Base-by-base conservation (phyloP, 2,797 vertebrate species). In the Muraenolepis orangiensis region DNA sequence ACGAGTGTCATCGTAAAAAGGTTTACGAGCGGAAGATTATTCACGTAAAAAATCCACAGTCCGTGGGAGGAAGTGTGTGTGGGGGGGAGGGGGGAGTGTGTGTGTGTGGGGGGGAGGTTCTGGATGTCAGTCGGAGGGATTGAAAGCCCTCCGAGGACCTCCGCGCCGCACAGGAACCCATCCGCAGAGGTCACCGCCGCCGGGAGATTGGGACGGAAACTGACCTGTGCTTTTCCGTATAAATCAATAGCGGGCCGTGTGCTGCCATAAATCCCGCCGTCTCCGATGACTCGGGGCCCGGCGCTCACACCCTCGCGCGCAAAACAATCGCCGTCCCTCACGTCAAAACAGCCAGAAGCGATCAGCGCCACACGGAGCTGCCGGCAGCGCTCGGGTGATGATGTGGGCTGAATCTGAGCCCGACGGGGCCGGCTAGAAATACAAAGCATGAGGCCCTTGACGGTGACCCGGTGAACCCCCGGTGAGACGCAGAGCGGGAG, bases 341-440 rank as follows among this genome's bases (percentile, higher is more conserved):
- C 85, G 86, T 91, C 91, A 91, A 87, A 90, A 87, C 90, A 91
- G 88, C 84, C 84, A 83, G 86, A 86, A 88, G 87, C 87, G 87
- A 90, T 92, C 86, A 82, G 84, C 70, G 83, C 86, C 82, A 84
- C 82, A 84, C 86, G 87, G 87, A 91, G 90, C 90, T 89, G 71
- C 70, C 16, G 10, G 23, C 1, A 26, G 76, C 69, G 72, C 31
- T 71, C 83, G 81, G 89, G 86, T 81, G 89, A 87, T 81, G 88
- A 86, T 72, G 90, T 91, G 89, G 86, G 85, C 85, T 88, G 77
- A 87, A 85, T 86, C 86, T 84, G 81, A 78, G 80, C 73, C 77
- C 68, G 78, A 79, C 80, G 85, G 32, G 32, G n/a, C 51, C 57
- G 57, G 12, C 57, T 64, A 64, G 26, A 61, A 64, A 57, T 57